phyloP scores from a whole-genome alignment of 2,113 vertebrate species.

The Plecturocebus donacophilus region DNA sequence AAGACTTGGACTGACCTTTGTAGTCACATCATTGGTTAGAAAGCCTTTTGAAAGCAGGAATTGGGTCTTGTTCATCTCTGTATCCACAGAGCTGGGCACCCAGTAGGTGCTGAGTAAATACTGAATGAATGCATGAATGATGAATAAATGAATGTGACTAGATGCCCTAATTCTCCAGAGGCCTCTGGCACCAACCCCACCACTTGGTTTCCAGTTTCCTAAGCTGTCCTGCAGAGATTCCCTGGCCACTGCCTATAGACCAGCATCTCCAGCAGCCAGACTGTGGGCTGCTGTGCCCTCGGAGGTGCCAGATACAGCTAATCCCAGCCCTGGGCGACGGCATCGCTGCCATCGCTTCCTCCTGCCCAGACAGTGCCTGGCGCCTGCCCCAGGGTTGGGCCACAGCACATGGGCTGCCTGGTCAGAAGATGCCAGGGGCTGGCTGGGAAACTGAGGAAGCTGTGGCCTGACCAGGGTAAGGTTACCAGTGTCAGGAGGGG shows the following conservation, averaged over 20 bases:
- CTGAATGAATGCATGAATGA: background rate
- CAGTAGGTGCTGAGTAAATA: background rate
- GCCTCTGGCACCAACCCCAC: background rate
- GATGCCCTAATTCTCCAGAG: background rate
- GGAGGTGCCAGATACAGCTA: slow-evolving; percentile 66
- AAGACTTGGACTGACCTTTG: background rate
- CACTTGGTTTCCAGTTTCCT: slow-evolving; percentile 42
- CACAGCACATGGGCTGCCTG: slow-evolving; percentile 11
- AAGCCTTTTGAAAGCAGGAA: background rate
- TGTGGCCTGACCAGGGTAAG: background rate
- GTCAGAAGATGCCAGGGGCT: slow-evolving; percentile 41
- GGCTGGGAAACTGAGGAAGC: background rate
- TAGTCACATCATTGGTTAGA: background rate
- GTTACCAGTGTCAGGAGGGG: background rate
- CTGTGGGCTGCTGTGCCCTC: background rate
- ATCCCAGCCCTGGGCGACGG: slow-evolving; percentile 46
- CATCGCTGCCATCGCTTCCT: slow-evolving; percentile 41
- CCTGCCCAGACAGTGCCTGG: slow-evolving; percentile 74
- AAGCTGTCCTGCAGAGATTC: slow-evolving; percentile 54
- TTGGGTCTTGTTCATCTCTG: background rate
- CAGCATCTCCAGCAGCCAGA: slow-evolving; percentile 52
- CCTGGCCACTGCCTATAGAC: slow-evolving; percentile 2
- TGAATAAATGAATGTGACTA: background rate
- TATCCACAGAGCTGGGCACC: background rate
- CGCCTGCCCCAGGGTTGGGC: slow-evolving; percentile 16